Evolutionary conservation across 1,140 invertebrate genomes (phyloP), one percentile per base, ranked within the genome.

Genomic region (Drosophila athabasca): DNA sequence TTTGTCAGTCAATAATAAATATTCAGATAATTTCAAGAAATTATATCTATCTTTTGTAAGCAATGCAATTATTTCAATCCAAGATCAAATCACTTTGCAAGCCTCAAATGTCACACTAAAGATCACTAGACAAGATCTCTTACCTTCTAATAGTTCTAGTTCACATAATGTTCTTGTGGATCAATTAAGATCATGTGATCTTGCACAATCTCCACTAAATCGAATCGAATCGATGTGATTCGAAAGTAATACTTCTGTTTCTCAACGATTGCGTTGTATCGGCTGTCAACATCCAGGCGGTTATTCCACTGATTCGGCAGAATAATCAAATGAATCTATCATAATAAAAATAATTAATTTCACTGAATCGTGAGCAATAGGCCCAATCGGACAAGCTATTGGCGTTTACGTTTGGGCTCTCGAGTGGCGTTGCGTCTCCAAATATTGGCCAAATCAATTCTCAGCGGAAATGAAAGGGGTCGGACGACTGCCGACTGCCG

Each of bases 391-490:
- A 48, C 61, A 41, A 50, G 53, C 35, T 29, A 57, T 45, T 26
- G 43, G 57, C 46, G 4, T 50, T 39, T 19, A 39, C 17, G 17
- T 13, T 8, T 39, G 1, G 35, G 11, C 35, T 39, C 11, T 76
- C 41, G 55, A 76, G 73, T 75, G 71, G 53, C 35, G 43, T 67
- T 51, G 61, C 17, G 3, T 29, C 5, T 11, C 6, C 46, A 13
- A 72, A 65, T 75, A 59, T 75, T 75, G 48, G 62, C 62, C 71
- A 60, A 68, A 76, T 76, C 71, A 76, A 67, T 76, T 75, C 62
- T 41, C 26, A 48, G 62, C 76, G 62, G 48, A 73, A 80, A 64
- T 80, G 52, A 73, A 39, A 13, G 35, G 35, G 11, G 35, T 11
- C 1, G 11, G 9, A 11, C 11, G 35, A 39, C 11, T 4, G 35